Percentiles rank a stretch among this genome's conserved stretches.
These are phyloP conservation scores for Odocoileus hemionus DNA, from an alignment of 2,113 vertebrate genomes.

Conservation along the genomic window DNA sequence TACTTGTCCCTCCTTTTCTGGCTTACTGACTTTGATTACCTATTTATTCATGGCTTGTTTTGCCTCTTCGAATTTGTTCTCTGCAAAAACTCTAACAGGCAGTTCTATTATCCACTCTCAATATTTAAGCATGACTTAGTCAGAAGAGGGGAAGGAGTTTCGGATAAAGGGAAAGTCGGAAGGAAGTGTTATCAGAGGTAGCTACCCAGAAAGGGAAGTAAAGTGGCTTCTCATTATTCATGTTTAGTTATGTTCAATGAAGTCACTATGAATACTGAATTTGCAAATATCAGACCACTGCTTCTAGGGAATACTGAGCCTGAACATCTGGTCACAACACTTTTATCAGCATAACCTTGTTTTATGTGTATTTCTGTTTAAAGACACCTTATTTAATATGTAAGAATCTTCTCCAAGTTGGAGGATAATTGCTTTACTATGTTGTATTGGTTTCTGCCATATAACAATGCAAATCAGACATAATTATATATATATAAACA, in stretches of 20 bases:
- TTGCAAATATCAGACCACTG: neutral
- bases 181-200: neutral
- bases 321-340: neutral
- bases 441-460: neutral
- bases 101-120: neutral
- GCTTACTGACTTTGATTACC: neutral
- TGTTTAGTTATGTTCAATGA: neutral
- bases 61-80: neutral
- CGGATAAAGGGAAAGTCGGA: neutral
- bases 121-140: neutral
- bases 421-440: neutral
- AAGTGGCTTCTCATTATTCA: neutral
- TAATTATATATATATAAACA: neutral
- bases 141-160: neutral
- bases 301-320: neutral
- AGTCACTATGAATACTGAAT: neutral
- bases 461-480: neutral
- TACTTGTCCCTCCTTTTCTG: neutral
- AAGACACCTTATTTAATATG: neutral
- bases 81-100: neutral
- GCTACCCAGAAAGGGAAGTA: neutral
- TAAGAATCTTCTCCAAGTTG: neutral
- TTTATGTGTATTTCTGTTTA: neutral
- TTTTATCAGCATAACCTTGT: neutral
- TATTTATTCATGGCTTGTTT: neutral